Evolutionary conservation across 2,113 vertebrate species (phyloP), one percentile per base, ranked within the genome.

Genomic region (Shinisaurus crocodilurus): DNA sequence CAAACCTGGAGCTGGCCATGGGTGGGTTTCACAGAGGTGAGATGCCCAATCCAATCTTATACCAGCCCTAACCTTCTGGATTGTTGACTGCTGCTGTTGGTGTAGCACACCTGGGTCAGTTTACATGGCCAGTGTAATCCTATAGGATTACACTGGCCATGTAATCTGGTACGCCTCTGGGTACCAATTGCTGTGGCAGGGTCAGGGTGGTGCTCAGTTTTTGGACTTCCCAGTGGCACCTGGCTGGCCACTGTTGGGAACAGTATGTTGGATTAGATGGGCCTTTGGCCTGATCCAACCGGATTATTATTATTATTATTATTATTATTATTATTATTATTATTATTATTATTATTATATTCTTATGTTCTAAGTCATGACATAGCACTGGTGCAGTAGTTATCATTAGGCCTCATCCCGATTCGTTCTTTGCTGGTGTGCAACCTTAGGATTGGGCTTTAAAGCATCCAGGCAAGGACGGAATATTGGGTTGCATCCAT

Each of bases 381-480:
- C 25, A 76, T 6, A 76, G 72, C 85, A 76, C 6, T 67, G 27
- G 54, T 63, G 16, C 45, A 29, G 48, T 16, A 86, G 29, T 32
- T 45, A 72, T 85, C 67, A 85, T 85, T 54, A 25, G 27, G 20
- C 23, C 23, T 12, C 20, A 74, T 54, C 10, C 48, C 45, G 32
- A 70, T 32, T 15, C 0, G 8, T 86, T 74, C 18, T 23, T n/a
- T 34, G 60, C 43, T 18, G 18, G 0, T 3, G 16, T 0, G 20
- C 12, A 9, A 18, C 63, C 16, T 77, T 70, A 69, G 40, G 72
- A 45, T 48, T 65, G 60, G 12, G 43, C 5, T 37, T 60, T 82
- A 82, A 60, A 87, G 1, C 57, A 79, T 65, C 25, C 34, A 32
- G 82, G n/a, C 69, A 70, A 74, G 34, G 48, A 82, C 9, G 57